A percentile compares a stretch with the other conserved stretches of the same genome.
Conservation (phyloP, 1,140 invertebrate genomes). For the Drosophila paulistorum region DNA sequence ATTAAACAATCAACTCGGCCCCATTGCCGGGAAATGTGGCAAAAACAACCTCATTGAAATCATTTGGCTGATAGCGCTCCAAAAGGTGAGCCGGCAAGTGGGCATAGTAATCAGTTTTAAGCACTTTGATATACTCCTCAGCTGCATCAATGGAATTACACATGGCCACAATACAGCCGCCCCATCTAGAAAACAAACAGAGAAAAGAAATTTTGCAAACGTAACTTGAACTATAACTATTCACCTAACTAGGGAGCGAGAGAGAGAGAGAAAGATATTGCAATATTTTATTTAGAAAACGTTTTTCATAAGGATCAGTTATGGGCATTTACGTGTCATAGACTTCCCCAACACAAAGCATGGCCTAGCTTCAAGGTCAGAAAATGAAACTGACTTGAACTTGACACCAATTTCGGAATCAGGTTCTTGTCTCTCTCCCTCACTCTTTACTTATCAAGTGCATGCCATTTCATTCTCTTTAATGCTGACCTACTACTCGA, state of each 20-base stretch:
- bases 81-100: slow-evolving; percentile 81
- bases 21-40: slow-evolving; percentile 85
- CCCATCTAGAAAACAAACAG: slow-evolving; percentile 89
- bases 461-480: background rate
- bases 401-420: slow-evolving; percentile 1
- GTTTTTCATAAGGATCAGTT: no score
- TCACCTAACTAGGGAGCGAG: no score
- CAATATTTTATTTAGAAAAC: no score
- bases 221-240: background rate
- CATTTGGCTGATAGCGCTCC: slow-evolving; percentile 69
- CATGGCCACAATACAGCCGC: slow-evolving; percentile 96
- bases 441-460: background rate
- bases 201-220: slow-evolving; percentile 21
- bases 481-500: background rate
- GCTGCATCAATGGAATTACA: slow-evolving; percentile 87
- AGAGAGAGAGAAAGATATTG: no score
- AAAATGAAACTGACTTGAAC: background rate
- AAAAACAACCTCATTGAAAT: slow-evolving; percentile 84
- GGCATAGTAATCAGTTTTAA: slow-evolving; percentile 89
- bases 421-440: background rate
- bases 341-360: background rate
- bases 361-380: background rate
- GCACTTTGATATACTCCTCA: slow-evolving; percentile 87
- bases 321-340: background rate
- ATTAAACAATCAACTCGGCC: slow-evolving; percentile 82